Percentiles rank a stretch among this genome's conserved stretches.
These are phyloP conservation scores for Drosophila anomalata DNA, from an alignment of 2,888 invertebrate species.

Conservation along the genomic window DNA sequence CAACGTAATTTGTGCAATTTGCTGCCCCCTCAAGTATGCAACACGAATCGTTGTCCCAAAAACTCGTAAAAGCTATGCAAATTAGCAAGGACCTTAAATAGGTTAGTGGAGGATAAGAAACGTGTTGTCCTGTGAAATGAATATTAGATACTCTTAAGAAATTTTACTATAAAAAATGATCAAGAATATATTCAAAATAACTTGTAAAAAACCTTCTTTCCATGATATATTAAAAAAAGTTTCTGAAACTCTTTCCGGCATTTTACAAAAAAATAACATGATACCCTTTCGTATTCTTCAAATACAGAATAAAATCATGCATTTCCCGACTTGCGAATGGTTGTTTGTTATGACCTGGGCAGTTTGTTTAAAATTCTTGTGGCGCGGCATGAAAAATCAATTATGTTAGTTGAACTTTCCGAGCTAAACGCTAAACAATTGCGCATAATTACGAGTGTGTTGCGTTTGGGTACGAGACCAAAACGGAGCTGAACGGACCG, in stretches of 20 bases:
- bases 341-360: slow-evolving; percentile 32
- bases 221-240: no score
- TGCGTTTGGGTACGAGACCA: slow-evolving; percentile 25
- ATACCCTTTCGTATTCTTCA: neutral
- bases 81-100: slow-evolving; percentile 38
- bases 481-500: slow-evolving; percentile 14
- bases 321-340: slow-evolving; percentile 21
- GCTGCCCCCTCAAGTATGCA: slow-evolving; percentile 62
- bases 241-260: no score
- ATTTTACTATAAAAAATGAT: neutral
- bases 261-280: neutral
- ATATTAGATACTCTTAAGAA: neutral
- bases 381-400: slow-evolving; percentile 67
- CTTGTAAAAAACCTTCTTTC: no score
- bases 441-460: slow-evolving; percentile 71
- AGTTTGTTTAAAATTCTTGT: slow-evolving; percentile 46
- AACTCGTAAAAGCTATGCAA: slow-evolving; percentile 61
- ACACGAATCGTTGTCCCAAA: slow-evolving; percentile 16
- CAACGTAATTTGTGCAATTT: slow-evolving; percentile 67
- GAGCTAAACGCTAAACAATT: slow-evolving; percentile 78
- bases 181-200: no score
- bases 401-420: slow-evolving; percentile 66
- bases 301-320: slow-evolving; percentile 24
- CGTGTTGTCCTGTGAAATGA: neutral
- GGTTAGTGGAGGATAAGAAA: neutral